Percentiles rank a stretch among this genome's conserved stretches.
Evolutionary conservation across 2,888 invertebrate species (phyloP).

Genomic region (Uropetala carovei): DNA sequence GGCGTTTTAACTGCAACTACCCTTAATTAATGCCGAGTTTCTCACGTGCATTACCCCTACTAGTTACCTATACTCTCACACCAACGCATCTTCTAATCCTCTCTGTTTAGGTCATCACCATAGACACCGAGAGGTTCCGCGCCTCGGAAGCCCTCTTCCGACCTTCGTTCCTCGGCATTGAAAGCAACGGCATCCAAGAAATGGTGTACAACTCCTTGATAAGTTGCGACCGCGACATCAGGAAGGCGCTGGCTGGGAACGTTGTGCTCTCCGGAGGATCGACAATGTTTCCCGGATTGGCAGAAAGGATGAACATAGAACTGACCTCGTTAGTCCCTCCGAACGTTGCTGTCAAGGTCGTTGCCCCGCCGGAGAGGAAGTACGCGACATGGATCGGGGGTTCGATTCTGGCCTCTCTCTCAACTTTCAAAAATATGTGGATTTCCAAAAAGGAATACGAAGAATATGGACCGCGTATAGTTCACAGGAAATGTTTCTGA

Average conservation of each 20-base stretch:
- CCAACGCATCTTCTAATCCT: neutral
- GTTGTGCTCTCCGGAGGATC: constrained; percentile 94
- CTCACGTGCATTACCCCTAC: neutral
- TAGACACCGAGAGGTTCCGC: constrained; percentile 92
- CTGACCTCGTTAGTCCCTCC: constrained; percentile 87
- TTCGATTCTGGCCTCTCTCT: constrained; percentile 94
- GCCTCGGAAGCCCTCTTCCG: constrained; percentile 94
- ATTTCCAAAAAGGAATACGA: constrained; percentile 98
- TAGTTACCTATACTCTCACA: neutral
- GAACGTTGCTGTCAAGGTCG: constrained; percentile 83
- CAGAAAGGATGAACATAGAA: constrained; percentile 98
- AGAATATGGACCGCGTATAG: constrained; percentile 96
- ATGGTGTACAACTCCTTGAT: constrained; percentile 95
- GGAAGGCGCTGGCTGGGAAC: constrained; percentile 94
- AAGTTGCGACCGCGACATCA: constrained; percentile 96
- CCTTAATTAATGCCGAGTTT: neutral
- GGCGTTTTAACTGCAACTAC: too few species aligned
- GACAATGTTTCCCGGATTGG: constrained; percentile 98
- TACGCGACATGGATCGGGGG: constrained; percentile 99
- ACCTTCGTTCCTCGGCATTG: constrained; percentile 93
- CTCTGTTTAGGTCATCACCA: constrained; percentile 85
- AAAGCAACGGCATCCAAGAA: constrained; percentile 92
- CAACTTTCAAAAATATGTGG: constrained; percentile 96
- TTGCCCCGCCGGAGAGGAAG: constrained; percentile 96
- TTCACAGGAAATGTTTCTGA: constrained; percentile 98